Base-by-base conservation (phyloP, 2,888 invertebrate species). In the Tethea ocularis region DNA sequence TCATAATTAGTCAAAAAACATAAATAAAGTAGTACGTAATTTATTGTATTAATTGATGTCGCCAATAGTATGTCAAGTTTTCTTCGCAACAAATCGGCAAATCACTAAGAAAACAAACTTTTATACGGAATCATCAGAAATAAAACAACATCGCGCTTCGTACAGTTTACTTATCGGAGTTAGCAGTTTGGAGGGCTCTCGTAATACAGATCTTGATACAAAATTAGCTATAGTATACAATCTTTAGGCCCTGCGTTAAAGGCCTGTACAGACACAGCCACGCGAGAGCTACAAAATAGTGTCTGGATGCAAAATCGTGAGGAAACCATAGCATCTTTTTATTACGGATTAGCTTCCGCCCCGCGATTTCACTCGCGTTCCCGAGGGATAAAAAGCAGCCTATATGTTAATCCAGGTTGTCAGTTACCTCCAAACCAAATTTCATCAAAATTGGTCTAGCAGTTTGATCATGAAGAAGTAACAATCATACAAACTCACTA, bases 111-210 rank as follows among this genome's bases (percentile, higher is more conserved):
- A 46, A 17, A 46, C 41, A 7, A 46, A 46, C 10, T 20, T 46
- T 46, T 46, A 8, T 60, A 62, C 69, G 55, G 68, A 69, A 72
- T 69, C 67, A 23, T n/a, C 1, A 10, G 0, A 46, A 13, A 5
- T 2, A 57, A 61, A 41, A 13, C 1, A 4, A 13, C 2, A 15
- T 11, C 61, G 1, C 41, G 6, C 56, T 57, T 64, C 22, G 6
- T 60, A 15, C n/a, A n/a, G 66, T 63, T 78, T 69, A 72, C 69
- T 75, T 74, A 74, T 73, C 72, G 69, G 58, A 68, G 67, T 69
- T 72, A 64, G 58, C 68, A 71, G 73, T 74, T 75, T 68, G 71
- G 70, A 67, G 71, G 77, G 69, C 57, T 66, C 15, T 57, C 53
- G 58, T 67, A 67, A 69, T 65, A 72, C 61, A 71, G 70, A 68